A percentile compares a stretch with the other conserved stretches of the same genome.
These are phyloP conservation scores for Seira sanloemensis DNA, from an alignment of 2,888 invertebrate genomes.

Conservation along the genomic window DNA sequence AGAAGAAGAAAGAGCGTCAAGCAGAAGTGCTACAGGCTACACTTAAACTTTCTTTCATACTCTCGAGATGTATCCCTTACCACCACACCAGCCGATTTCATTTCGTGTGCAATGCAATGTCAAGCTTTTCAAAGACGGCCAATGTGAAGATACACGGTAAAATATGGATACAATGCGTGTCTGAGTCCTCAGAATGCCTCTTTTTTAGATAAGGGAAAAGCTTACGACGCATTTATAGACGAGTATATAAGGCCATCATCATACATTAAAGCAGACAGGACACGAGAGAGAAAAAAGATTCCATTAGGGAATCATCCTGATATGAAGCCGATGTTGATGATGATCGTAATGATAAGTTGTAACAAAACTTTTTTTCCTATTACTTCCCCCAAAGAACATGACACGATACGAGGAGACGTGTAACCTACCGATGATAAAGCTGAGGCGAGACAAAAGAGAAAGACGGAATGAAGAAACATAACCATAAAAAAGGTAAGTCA, in stretches of 20 bases:
- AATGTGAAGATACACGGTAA: not conserved
- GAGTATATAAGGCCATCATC: not conserved
- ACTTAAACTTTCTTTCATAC: not conserved
- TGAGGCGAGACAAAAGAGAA: conserved; percentile 10
- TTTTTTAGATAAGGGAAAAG: conserved; percentile 38
- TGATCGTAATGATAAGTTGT: conserved; percentile 51
- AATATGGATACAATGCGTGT: conserved; percentile 32
- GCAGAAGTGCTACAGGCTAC: not conserved
- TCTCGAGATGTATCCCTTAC: too few relatives aligned
- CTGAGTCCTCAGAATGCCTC: too few relatives aligned
- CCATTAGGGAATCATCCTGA: conserved; percentile 36
- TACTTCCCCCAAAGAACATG: not conserved
- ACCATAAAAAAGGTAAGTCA: conserved; percentile 57
- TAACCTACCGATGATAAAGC: not conserved
- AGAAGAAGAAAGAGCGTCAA: not conserved
- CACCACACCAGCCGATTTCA: not conserved
- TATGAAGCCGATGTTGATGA: conserved; percentile 30
- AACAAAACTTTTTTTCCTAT: conserved; percentile 15
- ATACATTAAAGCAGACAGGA: not conserved
- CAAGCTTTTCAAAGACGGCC: not conserved
- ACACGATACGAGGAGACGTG: not conserved
- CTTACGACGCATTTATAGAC: conserved; percentile 25
- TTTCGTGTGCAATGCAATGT: not conserved
- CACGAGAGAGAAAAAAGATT: conserved; percentile 32
- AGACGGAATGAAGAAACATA: conserved; percentile 26